Evolutionary conservation across 2,888 invertebrate species (phyloP).

Genomic region (Hemistola chrysoprasaria): DNA sequence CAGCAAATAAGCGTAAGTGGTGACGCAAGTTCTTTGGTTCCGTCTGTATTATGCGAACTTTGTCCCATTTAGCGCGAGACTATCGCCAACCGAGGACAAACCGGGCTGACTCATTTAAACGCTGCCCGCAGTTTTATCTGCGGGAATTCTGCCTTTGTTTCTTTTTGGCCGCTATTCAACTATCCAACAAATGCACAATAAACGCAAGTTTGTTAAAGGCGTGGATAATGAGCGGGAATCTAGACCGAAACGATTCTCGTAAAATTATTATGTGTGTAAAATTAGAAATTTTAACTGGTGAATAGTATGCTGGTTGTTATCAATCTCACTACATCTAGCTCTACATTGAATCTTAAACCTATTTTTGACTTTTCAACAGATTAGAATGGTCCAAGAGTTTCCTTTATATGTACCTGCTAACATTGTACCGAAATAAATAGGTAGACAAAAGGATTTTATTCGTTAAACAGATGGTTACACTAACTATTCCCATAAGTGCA

Average conservation of each 20-base stretch:
- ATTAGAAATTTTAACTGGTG: neutral
- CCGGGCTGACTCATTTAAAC: constrained; percentile 51
- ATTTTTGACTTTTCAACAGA: too few species aligned
- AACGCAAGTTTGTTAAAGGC: constrained; percentile 21
- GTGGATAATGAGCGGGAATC: constrained; percentile 10
- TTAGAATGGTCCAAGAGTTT: too few species aligned
- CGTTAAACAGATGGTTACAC: too few species aligned
- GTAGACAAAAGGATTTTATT: too few species aligned
- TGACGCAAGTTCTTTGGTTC: constrained; percentile 20
- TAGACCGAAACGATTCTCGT: constrained; percentile 5
- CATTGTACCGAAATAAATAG: too few species aligned
- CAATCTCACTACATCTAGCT: too few species aligned
- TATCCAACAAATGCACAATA: constrained; percentile 35
- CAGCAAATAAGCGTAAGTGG: constrained; percentile 12
- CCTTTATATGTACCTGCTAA: too few species aligned
- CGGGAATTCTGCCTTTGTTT: constrained; percentile 57
- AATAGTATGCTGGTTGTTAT: neutral
- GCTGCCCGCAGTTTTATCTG: constrained; percentile 43
- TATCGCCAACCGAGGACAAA: constrained; percentile 33
- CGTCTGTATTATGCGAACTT: constrained; percentile 21
- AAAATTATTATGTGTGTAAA: constrained; percentile 5
- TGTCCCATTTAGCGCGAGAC: constrained; percentile 23
- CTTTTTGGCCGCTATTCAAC: constrained; percentile 58
- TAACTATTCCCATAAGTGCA: too few species aligned
- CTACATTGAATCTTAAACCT: too few species aligned